Evolutionary conservation across 2,797 vertebrate species (phyloP).

Genomic region (Okamejei kenojei): DNA sequence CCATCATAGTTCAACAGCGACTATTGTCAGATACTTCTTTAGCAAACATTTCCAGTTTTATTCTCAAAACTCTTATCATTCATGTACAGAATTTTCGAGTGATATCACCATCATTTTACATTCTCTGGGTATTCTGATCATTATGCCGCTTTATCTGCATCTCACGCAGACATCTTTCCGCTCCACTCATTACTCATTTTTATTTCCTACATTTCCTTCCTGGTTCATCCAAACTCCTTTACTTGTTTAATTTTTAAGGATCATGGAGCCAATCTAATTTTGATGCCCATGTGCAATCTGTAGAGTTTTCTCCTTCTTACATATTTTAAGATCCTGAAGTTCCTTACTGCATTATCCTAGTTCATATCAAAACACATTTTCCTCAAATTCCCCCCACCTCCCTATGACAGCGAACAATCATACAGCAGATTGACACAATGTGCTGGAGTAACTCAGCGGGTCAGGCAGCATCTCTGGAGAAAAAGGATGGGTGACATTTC

Average conservation of each 20-base stretch:
- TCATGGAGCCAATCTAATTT: not conserved
- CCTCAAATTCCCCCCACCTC: not conserved
- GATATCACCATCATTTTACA: not conserved
- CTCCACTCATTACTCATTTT: not conserved
- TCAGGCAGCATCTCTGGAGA: no score
- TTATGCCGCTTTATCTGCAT: not conserved
- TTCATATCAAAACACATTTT: no score
- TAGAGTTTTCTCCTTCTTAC: not conserved
- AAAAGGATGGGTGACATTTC: no score
- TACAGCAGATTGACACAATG: no score
- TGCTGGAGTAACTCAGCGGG: no score
- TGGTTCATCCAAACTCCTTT: not conserved
- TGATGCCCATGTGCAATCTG: not conserved
- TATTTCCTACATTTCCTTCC: not conserved
- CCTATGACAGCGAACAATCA: not conserved
- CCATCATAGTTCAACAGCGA: not conserved
- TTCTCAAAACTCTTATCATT: not conserved
- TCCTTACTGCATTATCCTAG: not conserved
- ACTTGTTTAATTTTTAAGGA: not conserved
- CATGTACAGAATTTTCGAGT: not conserved
- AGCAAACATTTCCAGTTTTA: not conserved
- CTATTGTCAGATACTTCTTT: not conserved
- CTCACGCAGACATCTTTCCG: not conserved
- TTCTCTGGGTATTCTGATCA: not conserved
- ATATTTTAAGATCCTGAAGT: not conserved